Conservation (phyloP, 2,888 invertebrate genomes). For the Eurois occulta region DNA sequence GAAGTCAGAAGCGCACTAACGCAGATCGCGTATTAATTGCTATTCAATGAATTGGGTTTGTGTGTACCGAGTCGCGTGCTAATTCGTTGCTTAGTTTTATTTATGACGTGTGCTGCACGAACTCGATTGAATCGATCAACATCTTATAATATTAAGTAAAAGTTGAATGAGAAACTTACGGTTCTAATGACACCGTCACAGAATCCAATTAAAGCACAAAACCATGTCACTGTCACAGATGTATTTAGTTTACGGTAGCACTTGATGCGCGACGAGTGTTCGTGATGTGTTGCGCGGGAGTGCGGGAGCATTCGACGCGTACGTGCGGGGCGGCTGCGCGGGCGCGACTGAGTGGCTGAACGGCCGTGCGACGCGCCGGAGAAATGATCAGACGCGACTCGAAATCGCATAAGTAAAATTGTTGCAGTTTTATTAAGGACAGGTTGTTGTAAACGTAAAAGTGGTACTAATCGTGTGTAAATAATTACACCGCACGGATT, state of each 20-base stretch:
- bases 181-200: conserved; percentile 81
- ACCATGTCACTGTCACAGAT: conserved; percentile 89
- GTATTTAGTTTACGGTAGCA: conserved; percentile 76
- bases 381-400: conserved; percentile 76
- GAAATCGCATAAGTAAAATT: conserved; percentile 77
- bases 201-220: conserved; percentile 88
- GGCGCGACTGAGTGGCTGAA: conserved; percentile 63
- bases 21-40: conserved; percentile 80
- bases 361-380: conserved; percentile 68
- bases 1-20: conserved; percentile 80
- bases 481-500: conserved; percentile 64
- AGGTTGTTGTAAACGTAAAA: conserved; percentile 73
- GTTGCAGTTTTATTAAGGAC: conserved; percentile 74
- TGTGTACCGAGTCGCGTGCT: conserved; percentile 79
- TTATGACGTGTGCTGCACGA: conserved; percentile 67
- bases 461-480: conserved; percentile 69
- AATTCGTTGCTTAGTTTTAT: conserved; percentile 66
- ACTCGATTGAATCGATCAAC: conserved; percentile 58
- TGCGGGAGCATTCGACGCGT: conserved; percentile 61
- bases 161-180: conserved; percentile 78
- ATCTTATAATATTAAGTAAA: conserved; percentile 60
- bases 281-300: conserved; percentile 68
- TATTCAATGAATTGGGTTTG: conserved; percentile 82
- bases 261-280: conserved; percentile 74
- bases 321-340: conserved; percentile 69